phyloP scores from a whole-genome alignment of 2,888 invertebrate genomes.

The Teleiodes luculella region DNA sequence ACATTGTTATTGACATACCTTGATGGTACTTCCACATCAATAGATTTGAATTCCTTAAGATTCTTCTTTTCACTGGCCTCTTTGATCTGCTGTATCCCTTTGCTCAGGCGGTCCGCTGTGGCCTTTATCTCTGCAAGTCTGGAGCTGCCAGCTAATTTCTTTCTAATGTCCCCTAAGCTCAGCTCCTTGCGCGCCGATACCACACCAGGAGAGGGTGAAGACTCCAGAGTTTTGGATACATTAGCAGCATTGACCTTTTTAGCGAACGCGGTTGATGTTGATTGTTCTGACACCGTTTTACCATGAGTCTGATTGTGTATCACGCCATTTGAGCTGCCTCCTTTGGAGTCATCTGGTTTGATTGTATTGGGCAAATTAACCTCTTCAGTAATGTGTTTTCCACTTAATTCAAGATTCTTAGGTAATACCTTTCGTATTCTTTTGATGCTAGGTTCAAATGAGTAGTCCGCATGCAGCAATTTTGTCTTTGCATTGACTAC shows the following conservation, averaged over 20 bases:
- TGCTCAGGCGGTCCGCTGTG: slow-evolving; percentile 81
- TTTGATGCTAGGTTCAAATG: slow-evolving; percentile 41
- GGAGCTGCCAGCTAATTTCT: slow-evolving; percentile 82
- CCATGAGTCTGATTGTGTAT: slow-evolving; percentile 3
- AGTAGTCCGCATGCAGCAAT: slow-evolving; percentile 51
- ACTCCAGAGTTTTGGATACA: slow-evolving; percentile 33
- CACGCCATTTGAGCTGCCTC: slow-evolving; percentile 13
- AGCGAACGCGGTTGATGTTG: slow-evolving; percentile 37
- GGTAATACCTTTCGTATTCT: slow-evolving; percentile 29
- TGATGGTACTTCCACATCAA: slow-evolving; percentile 86
- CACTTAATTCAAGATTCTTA: background rate
- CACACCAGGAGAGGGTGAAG: slow-evolving; percentile 55
- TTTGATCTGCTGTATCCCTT: slow-evolving; percentile 81
- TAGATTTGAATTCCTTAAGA: slow-evolving; percentile 83
- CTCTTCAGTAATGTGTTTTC: slow-evolving; percentile 17
- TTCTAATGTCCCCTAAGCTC: slow-evolving; percentile 83
- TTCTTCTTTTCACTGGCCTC: slow-evolving; percentile 67
- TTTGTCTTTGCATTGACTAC: slow-evolving; percentile 74
- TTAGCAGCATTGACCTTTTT: slow-evolving; percentile 58
- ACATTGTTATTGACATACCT: slow-evolving; percentile 73
- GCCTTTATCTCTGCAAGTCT: slow-evolving; percentile 85
- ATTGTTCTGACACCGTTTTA: background rate
- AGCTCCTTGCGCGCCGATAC: slow-evolving; percentile 78
- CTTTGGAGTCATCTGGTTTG: slow-evolving; percentile 21
- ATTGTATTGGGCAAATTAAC: slow-evolving; percentile 8